Evolutionary conservation across 2,797 vertebrate genomes (phyloP), one percentile per base, ranked within the genome.

Genomic region (Halcyon leucocephala): DNA sequence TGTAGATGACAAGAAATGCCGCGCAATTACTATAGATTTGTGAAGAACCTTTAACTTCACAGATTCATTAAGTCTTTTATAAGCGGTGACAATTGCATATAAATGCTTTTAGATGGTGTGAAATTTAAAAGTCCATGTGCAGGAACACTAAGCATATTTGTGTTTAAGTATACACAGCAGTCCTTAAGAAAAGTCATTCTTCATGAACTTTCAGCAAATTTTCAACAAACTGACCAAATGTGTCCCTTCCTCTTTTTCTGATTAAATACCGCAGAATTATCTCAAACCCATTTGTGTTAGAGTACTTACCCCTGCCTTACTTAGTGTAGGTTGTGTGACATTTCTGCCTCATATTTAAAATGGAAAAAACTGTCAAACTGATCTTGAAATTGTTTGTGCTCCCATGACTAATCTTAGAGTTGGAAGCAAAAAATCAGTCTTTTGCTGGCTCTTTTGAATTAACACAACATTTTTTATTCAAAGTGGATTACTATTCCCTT

Each of bases 351-450:
- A 28, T 37, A 55, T 5, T 57, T 52, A 69, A 64, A 89, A 39
- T 7, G 35, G 67, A 95, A 93, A 66, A 33, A 84, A 72, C 28
- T 85, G 48, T 12, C 46, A 96, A 96, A 86, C 22, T n/a, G 64
- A 37, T 44, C 28, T 79, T 93, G 79, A 93, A 91, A 79, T 39
- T 81, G 35, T 44, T 58, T 78, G 51, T 82, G 82, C 76, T 97
- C 42, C 60, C 72, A 77, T 87, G 21, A 64, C 58, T 96, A 83
- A 86, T 84, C 79, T 91, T 80, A 33, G 74, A 86, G 39, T 67
- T 88, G 69, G 89, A 96, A 90, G 72, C 51, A 95, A 96, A 94
- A 94, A 97, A 83, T 66, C 69, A 94, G 69, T 78, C 58, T 79
- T 71, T 84, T 87, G 14, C 26, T 86, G 35, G 61, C 78, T 93